A percentile compares a stretch with the other conserved stretches of the same genome.
These are phyloP conservation scores for Choristoneura rosaceana DNA, from an alignment of 2,888 invertebrate species.

Conservation along the genomic window DNA sequence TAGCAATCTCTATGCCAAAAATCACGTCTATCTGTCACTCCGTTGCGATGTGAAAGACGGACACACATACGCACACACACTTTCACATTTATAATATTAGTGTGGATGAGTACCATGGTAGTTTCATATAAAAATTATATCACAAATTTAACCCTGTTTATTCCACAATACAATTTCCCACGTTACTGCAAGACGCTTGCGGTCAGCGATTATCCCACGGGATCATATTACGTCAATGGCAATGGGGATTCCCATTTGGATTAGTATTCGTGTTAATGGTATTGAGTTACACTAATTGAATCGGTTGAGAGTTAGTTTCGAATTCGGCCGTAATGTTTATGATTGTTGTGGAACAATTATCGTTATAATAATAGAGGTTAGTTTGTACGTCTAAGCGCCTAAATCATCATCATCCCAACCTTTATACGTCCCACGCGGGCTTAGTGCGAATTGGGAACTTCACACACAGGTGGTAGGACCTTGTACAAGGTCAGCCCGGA, in stretches of 20 bases:
- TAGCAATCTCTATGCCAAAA: no score
- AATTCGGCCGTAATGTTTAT: slow-evolving; percentile 24
- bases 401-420: no score
- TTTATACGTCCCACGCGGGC: no score
- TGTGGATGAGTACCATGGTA: no score
- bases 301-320: slow-evolving; percentile 20
- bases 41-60: no score
- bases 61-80: no score
- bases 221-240: slow-evolving; percentile 47
- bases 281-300: slow-evolving; percentile 36
- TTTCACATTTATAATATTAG: no score
- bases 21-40: no score
- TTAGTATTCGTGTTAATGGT: slow-evolving; percentile 33
- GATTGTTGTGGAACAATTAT: neutral
- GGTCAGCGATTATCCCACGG: slow-evolving; percentile 50
- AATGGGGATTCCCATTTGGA: slow-evolving; percentile 23
- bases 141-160: neutral
- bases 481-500: no score
- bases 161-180: slow-evolving; percentile 17
- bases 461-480: no score
- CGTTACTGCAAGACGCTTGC: slow-evolving; percentile 15
- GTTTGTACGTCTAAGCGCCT: neutral
- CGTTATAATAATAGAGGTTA: neutral
- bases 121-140: no score
- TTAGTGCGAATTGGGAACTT: no score